These are phyloP conservation scores for Columba guinea DNA, from an alignment of 2,797 vertebrate genomes.

Conservation along the genomic window DNA sequence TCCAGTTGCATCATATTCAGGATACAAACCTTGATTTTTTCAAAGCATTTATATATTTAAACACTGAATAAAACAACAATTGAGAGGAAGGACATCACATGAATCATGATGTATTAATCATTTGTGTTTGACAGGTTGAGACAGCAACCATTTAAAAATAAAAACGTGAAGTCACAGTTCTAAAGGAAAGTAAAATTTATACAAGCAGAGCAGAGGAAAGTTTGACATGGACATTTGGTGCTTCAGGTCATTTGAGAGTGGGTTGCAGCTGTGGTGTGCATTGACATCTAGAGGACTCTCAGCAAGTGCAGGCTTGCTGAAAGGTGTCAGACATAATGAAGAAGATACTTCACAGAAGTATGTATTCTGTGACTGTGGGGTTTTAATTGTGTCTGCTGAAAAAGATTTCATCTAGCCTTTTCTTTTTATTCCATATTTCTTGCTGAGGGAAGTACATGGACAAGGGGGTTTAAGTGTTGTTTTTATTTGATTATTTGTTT, in stretches of 20 bases:
- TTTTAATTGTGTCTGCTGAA: not conserved
- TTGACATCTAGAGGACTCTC: not conserved
- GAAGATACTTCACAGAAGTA: not conserved
- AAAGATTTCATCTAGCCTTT: not conserved
- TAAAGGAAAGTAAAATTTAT: not conserved
- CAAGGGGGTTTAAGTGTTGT: rapidly evolving
- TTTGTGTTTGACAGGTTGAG: not conserved
- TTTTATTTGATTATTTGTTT: not conserved
- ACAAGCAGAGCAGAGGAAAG: not conserved
- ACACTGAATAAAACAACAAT: not conserved
- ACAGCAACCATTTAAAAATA: not conserved
- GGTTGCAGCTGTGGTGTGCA: not conserved
- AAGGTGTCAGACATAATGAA: not conserved
- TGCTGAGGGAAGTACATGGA: not conserved
- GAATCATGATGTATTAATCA: not conserved
- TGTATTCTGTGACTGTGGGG: not conserved
- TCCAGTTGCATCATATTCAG: not conserved
- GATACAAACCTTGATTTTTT: not conserved
- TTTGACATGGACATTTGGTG: not conserved
- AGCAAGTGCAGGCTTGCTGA: not conserved
- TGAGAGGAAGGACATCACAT: not conserved
- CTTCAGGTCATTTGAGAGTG: not conserved
- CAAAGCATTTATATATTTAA: not conserved
- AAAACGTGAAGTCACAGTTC: not conserved
- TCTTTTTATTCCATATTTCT: not conserved